A percentile compares a stretch with the other conserved stretches of the same genome.
Evolutionary conservation across 2,797 vertebrate species (phyloP).

Genomic region (Heteromormyrus szaboi): DNA sequence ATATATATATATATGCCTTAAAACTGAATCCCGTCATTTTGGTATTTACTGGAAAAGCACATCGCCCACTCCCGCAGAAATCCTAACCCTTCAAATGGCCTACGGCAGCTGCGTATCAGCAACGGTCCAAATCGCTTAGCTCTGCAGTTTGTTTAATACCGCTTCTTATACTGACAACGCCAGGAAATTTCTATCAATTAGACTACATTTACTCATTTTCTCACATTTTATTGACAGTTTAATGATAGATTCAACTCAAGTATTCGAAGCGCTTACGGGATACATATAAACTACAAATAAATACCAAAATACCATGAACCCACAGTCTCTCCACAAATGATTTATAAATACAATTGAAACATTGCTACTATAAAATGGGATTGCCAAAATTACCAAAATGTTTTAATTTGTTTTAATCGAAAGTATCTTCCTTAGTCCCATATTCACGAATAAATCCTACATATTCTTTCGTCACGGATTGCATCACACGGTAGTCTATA

Average conservation of each 20-base stretch:
- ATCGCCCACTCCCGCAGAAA: neutral
- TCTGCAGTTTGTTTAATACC: neutral
- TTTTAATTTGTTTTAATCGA: neutral
- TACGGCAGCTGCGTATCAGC: constrained; percentile 6
- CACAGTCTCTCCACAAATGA: neutral
- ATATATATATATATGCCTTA: neutral
- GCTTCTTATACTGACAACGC: neutral
- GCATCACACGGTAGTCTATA: neutral
- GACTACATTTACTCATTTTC: constrained; percentile 1
- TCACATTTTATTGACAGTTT: neutral
- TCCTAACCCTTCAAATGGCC: constrained; percentile 13
- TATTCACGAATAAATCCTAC: neutral
- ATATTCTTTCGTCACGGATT: neutral
- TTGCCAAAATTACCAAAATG: neutral
- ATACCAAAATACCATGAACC: neutral
- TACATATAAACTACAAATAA: constrained; percentile 3
- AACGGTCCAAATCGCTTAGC: constrained; percentile 9
- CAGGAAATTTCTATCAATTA: neutral
- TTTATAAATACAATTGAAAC: neutral
- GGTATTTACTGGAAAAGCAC: neutral
- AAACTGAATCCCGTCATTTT: neutral
- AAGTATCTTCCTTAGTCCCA: neutral
- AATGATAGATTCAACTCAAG: neutral
- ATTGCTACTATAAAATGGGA: neutral
- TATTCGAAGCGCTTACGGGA: neutral